phyloP scores from a whole-genome alignment of 2,888 invertebrate species.

The Erebia palarica region DNA sequence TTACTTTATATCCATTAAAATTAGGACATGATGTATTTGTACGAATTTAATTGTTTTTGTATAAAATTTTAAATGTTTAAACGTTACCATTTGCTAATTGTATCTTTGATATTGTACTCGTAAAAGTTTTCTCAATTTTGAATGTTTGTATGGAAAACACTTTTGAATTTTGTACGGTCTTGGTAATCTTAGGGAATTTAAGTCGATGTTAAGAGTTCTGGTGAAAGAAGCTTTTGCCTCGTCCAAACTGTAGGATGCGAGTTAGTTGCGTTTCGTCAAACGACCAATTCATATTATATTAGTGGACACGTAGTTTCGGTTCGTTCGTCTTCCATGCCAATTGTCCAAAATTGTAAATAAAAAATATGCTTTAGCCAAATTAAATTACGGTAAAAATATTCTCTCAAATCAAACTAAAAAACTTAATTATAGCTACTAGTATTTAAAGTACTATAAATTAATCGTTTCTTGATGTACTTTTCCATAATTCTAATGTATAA shows the following conservation, averaged over 20 bases:
- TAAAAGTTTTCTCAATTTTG: background rate
- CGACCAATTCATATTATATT: slow-evolving; percentile 57
- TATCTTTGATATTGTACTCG: background rate
- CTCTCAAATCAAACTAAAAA: background rate
- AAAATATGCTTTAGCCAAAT: slow-evolving; percentile 5
- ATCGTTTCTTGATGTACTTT: background rate
- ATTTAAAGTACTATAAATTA: background rate
- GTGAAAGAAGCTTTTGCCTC: slow-evolving; percentile 17
- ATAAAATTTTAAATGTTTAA: background rate
- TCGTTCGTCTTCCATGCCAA: slow-evolving; percentile 51
- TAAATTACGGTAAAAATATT: background rate
- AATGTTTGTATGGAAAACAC: background rate
- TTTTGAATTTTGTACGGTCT: slow-evolving; percentile 9
- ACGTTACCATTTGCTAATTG: background rate
- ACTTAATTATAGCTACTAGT: background rate
- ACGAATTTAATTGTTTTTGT: background rate
- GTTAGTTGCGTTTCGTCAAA: slow-evolving; percentile 7
- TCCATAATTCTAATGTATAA: background rate
- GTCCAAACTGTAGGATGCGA: background rate
- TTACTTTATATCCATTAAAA: background rate
- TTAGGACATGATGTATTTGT: background rate
- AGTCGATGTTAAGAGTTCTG: background rate
- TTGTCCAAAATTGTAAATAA: slow-evolving; percentile 6
- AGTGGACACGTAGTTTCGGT: slow-evolving; percentile 40
- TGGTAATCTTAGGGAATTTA: background rate